Evolutionary conservation across 2,888 invertebrate species (phyloP).

Genomic region (Dasysyrphus tricinctus): DNA sequence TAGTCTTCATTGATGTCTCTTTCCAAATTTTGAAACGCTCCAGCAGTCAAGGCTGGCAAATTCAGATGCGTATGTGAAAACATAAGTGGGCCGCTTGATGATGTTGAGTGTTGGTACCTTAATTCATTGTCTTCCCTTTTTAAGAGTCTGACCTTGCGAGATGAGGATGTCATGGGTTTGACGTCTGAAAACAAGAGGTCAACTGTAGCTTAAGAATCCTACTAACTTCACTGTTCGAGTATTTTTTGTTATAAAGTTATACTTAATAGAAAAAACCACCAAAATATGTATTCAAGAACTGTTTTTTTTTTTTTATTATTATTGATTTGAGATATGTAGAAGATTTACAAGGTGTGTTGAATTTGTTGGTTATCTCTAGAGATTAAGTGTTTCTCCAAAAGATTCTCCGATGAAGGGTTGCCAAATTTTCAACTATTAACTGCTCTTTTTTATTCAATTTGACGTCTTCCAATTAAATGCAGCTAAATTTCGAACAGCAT

Average conservation of each 20-base stretch:
- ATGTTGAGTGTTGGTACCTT: neutral
- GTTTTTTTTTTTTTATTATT: neutral
- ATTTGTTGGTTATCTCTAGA: too few relatives aligned
- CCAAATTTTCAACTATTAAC: too few relatives aligned
- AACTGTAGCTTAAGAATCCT: conserved; percentile 4
- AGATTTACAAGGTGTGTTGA: too few relatives aligned
- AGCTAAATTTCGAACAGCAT: too few relatives aligned
- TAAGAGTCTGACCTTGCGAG: conserved; percentile 6
- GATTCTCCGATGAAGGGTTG: too few relatives aligned
- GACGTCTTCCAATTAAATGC: too few relatives aligned
- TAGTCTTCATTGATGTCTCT: conserved; percentile 4
- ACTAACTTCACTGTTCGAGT: neutral
- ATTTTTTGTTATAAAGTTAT: neutral
- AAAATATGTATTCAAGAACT: neutral
- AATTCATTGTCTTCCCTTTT: neutral
- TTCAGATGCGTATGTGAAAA: neutral
- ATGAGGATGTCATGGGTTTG: neutral
- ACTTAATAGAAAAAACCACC: neutral
- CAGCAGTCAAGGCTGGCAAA: neutral
- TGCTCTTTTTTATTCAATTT: too few relatives aligned
- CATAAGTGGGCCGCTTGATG: neutral
- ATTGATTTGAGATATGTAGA: neutral
- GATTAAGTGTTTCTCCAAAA: too few relatives aligned
- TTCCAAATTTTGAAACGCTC: conserved; percentile 5
- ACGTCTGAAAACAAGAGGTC: conserved; percentile 11